Base-by-base conservation (phyloP, 2,797 vertebrate genomes). In the Lagorchestes hirsutus region DNA sequence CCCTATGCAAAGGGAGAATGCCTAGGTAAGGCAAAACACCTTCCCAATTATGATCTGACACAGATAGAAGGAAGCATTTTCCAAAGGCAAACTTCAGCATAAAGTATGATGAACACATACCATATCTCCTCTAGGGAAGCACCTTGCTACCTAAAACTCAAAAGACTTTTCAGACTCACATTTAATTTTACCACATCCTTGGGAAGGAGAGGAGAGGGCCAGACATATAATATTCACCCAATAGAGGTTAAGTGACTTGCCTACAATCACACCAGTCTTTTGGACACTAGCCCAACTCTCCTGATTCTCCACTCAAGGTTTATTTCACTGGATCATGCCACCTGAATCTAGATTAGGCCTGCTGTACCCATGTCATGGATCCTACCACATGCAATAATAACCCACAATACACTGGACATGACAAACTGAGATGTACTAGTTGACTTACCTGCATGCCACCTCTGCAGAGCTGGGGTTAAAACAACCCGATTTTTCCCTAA, bases 401-500 rank as follows among this genome's bases (percentile, higher is more conserved):
- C 74, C 74, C 40, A 46, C 9, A 12, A 50, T 6, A 82, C 22
- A 18, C n/a, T 46, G n/a, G 18, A 9, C n/a, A 82, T 82, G n/a
- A 82, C 22, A 87, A 27, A 87, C 40, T 11, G 22, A 87, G 14
- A 46, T 87, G 74, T 50, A 28, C 9, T 87, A 87, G 22, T 50
- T 87, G 74, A 28, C 40, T 50, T 87, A 50, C 74, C 22, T 87
- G 74, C 22, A 50, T 87, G 8, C 3, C 74, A 50, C 27, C 74
- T 50, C 40, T 46, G 22, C 40, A 87, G 22, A 1, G 56, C 58
- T 94, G 92, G 40, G 54, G 67, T 90, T 95, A 95, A 87, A 87
- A 50, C 92, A 95, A 54, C 90, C 58, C n/a, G 58, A 74, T 94
- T 67, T 94, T 96, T 90, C 54, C 90, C 67, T 57, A 93, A 96